These are phyloP conservation scores for Lethrus apterus DNA, from an alignment of 1,140 invertebrate genomes.

Conservation along the genomic window DNA sequence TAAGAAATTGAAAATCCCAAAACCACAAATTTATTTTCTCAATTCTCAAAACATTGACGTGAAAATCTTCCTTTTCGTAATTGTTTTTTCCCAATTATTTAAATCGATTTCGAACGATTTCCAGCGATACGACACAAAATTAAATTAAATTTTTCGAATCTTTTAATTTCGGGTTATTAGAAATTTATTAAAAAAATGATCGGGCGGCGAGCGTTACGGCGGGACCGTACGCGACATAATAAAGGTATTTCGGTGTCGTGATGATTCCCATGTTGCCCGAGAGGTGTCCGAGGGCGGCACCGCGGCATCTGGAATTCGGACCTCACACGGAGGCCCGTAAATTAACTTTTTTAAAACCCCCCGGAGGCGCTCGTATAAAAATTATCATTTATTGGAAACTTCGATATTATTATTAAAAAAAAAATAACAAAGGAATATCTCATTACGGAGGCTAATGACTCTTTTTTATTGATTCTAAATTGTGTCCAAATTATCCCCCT, in stretches of 20 bases:
- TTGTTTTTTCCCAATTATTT: too few species aligned
- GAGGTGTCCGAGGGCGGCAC: constrained; percentile 19
- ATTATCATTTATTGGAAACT: constrained; percentile 16
- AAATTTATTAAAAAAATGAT: constrained; percentile 14
- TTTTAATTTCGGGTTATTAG: constrained; percentile 11
- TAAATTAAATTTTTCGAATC: too few species aligned
- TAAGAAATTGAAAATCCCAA: too few species aligned
- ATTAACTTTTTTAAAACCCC: constrained; percentile 22
- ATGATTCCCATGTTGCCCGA: constrained; percentile 11
- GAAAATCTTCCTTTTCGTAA: too few species aligned
- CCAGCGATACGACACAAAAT: too few species aligned
- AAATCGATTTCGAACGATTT: too few species aligned
- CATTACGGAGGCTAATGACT: constrained; percentile 10
- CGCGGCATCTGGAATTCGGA: constrained; percentile 22
- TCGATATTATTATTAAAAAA: constrained; percentile 11
- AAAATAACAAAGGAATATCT: neutral
- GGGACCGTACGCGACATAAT: constrained; percentile 12
- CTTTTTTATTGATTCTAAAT: constrained; percentile 13
- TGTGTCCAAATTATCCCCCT: constrained; percentile 11
- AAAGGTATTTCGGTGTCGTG: constrained; percentile 14
- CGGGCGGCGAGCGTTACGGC: constrained; percentile 9
- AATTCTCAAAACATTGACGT: too few species aligned
- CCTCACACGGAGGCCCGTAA: constrained; percentile 23
- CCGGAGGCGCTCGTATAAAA: constrained; percentile 12
- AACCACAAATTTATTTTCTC: too few species aligned